Percentiles rank a stretch among this genome's conserved stretches.
Conservation (phyloP, 2,888 invertebrate species). For the Acanthosepion pharaonis region DNA sequence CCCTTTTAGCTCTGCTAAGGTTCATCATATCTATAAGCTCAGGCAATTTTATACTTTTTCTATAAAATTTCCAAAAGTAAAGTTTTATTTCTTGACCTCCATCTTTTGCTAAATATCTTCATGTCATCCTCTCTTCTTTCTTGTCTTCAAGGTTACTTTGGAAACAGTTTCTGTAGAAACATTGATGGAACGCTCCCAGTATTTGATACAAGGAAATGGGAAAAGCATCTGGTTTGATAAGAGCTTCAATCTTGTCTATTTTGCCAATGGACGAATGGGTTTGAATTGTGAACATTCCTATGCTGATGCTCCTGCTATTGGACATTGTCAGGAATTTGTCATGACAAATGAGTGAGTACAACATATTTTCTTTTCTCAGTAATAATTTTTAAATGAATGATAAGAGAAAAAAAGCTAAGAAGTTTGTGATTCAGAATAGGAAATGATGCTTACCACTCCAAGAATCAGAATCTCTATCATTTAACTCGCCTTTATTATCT, state of each 20-base stretch:
- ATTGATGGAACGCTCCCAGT: constrained; percentile 72
- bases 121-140: not conserved
- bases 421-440: too few species aligned
- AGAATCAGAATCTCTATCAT: too few species aligned
- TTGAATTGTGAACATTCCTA: constrained; percentile 76
- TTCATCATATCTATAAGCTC: too few species aligned
- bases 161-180: constrained; percentile 66
- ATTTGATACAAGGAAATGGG: constrained; percentile 75
- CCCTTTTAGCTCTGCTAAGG: too few species aligned
- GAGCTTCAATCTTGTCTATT: constrained; percentile 74
- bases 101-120: not conserved
- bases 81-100: not conserved
- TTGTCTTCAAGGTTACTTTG: constrained; percentile 68
- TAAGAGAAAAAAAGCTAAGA: too few species aligned
- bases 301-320: constrained; percentile 77
- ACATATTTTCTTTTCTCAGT: not conserved
- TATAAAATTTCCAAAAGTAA: not conserved
- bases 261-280: constrained; percentile 75
- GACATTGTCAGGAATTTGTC: constrained; percentile 75
- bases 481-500: too few species aligned
- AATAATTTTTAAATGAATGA: too few species aligned
- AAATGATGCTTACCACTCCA: too few species aligned
- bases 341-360: constrained; percentile 75
- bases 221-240: constrained; percentile 77
- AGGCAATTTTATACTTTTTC: not conserved